phyloP scores from a whole-genome alignment of 2,888 invertebrate species.

The Tetranychus truncatus region DNA sequence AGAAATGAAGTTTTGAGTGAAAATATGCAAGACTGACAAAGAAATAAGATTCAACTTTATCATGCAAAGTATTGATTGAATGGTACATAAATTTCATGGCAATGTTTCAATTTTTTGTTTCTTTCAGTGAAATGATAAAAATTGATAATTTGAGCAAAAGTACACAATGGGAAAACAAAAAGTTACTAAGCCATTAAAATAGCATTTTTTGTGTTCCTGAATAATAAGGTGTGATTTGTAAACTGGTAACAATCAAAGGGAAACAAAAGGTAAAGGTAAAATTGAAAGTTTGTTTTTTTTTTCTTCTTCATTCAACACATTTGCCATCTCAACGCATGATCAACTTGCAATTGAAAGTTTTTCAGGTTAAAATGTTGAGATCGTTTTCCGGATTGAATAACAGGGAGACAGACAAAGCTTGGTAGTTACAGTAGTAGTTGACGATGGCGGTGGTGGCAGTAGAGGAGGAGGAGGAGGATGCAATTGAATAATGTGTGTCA shows the following conservation, averaged over 20 bases:
- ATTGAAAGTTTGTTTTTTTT: background rate
- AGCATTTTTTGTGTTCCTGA: too few relatives aligned
- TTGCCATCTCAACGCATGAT: background rate
- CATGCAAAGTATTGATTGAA: too few relatives aligned
- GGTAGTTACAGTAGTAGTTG: background rate
- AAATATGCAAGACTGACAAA: too few relatives aligned
- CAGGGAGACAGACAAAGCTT: background rate
- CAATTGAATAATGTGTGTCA: background rate
- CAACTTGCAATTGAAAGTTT: background rate
- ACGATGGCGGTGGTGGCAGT: background rate
- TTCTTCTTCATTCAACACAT: background rate
- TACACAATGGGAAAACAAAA: too few relatives aligned
- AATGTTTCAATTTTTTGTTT: too few relatives aligned
- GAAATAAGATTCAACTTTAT: too few relatives aligned
- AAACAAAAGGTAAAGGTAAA: background rate
- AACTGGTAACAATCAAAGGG: constrained; percentile 32
- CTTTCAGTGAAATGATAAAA: too few relatives aligned
- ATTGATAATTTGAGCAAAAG: too few relatives aligned
- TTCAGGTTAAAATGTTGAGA: background rate
- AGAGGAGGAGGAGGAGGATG: background rate
- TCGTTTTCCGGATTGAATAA: background rate
- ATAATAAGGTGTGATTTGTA: constrained; percentile 51
- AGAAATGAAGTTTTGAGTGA: too few relatives aligned
- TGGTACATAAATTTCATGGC: too few relatives aligned
- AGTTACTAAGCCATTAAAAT: too few relatives aligned